Evolutionary conservation across 2,113 vertebrate genomes (phyloP), one percentile per base, ranked within the genome.

Genomic region (Sceloporus tristichus): DNA sequence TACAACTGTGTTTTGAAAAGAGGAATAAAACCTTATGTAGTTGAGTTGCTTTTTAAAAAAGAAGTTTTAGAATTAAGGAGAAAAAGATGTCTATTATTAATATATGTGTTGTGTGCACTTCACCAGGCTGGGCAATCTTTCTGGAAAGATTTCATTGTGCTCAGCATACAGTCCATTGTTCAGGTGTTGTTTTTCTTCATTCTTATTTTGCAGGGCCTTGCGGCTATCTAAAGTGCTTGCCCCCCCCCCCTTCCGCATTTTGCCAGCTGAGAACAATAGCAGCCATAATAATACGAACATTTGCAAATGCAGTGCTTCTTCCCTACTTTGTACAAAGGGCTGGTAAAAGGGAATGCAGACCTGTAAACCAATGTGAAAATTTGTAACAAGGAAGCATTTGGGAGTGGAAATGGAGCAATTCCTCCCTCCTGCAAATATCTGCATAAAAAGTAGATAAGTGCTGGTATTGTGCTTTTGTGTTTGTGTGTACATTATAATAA

Each of bases 231-330:
- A 40, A 78, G 89, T 18, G 40, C 27, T 0, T 89, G 86, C 86
- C 42, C 85, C 86, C 42, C 84, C 86, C 86, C 42, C 84, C 87
- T 86, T 48, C 89, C 84, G 86, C 54, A 80, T 92, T 86, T 90
- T 65, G 85, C 27, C 74, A 80, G 62, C 68, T 48, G 76, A 91
- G 84, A 93, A 79, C 78, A 91, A 79, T 88, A 93, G 83, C 84
- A 91, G 38, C 88, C 90, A 86, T 0, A 0, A 87, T 82, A 90
- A 89, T 93, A 90, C 81, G 76, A 92, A 87, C 89, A 90, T 94
- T 93, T 84, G 68, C 88, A 90, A 94, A 90, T 87, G 65, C 66
- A 82, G 88, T 90, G 70, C 54, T 86, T 34, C 93, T 94, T 84
- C 78, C 56, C 59, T 54, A 68, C 27, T 90, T 92, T 70, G 25